Conservation (phyloP, 2,113 vertebrate genomes). For the Mus pahari region DNA sequence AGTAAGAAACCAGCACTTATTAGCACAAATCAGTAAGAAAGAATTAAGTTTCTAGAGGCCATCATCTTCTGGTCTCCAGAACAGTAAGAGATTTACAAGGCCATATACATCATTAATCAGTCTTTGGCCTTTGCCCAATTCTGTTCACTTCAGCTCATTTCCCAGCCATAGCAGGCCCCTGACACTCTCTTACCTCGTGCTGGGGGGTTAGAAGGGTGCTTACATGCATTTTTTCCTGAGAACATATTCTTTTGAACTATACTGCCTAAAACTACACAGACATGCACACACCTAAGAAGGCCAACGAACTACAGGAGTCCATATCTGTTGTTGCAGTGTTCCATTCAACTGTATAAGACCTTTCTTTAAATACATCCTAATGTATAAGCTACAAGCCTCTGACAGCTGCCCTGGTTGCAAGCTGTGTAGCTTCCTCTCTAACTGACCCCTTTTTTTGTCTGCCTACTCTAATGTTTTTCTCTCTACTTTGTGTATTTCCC, state of each 20-base stretch:
- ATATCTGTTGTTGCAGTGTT: not conserved
- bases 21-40: no score
- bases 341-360: not conserved
- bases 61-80: no score
- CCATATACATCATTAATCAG: no score
- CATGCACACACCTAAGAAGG: not conserved
- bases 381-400: not conserved
- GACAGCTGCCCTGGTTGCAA: not conserved
- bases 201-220: not conserved
- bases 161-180: no score
- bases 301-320: not conserved
- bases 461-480: not conserved
- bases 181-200: no score
- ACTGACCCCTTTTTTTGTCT: not conserved
- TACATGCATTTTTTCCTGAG: conserved; percentile 49
- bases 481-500: not conserved
- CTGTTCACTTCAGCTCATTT: no score
- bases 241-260: not conserved
- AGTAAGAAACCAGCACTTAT: no score
- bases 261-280: conserved; percentile 8
- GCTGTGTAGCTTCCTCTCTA: conserved; percentile 11
- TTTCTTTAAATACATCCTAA: not conserved
- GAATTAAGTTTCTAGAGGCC: no score
- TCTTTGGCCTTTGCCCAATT: no score
- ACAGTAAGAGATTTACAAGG: no score